Evolutionary conservation across 2,797 vertebrate genomes (phyloP).

Genomic region (Fistularia commersonii): DNA sequence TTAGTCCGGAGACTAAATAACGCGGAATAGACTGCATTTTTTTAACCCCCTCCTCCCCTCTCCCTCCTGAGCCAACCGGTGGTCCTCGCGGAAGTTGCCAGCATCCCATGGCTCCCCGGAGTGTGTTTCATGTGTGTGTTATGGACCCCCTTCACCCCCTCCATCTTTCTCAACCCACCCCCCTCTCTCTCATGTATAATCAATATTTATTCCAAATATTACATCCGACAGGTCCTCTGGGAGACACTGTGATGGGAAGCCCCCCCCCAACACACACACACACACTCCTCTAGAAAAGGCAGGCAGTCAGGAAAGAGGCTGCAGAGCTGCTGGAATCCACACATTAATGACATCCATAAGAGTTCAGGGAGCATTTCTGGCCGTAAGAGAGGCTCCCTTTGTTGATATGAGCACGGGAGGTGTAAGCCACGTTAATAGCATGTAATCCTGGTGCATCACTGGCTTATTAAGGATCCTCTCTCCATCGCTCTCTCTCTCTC

Average conservation of each 20-base stretch:
- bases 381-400: constrained; percentile 18
- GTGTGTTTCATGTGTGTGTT: no score
- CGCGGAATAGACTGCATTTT: constrained; percentile 22
- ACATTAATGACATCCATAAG: constrained; percentile 14
- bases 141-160: no score
- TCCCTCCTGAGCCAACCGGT: no score
- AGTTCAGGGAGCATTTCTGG: constrained; percentile 22
- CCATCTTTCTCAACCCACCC: no score
- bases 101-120: no score
- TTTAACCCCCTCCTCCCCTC: no score
- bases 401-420: constrained; percentile 28
- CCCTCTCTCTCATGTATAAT: no score
- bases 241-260: neutral
- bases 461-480: constrained; percentile 32
- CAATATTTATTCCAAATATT: constrained; percentile 2
- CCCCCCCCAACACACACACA: constrained; percentile 11
- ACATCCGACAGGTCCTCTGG: constrained; percentile 3
- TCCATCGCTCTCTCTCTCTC: no score
- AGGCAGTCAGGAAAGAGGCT: no score
- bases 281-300: constrained; percentile 15
- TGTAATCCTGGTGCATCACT: constrained; percentile 58
- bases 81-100: no score
- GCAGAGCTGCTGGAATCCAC: constrained; percentile 24
- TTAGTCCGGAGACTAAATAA: constrained; percentile 49
- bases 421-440: constrained; percentile 46